Base-by-base conservation (phyloP, 2,113 vertebrate genomes). In the Oenanthe melanoleuca region DNA sequence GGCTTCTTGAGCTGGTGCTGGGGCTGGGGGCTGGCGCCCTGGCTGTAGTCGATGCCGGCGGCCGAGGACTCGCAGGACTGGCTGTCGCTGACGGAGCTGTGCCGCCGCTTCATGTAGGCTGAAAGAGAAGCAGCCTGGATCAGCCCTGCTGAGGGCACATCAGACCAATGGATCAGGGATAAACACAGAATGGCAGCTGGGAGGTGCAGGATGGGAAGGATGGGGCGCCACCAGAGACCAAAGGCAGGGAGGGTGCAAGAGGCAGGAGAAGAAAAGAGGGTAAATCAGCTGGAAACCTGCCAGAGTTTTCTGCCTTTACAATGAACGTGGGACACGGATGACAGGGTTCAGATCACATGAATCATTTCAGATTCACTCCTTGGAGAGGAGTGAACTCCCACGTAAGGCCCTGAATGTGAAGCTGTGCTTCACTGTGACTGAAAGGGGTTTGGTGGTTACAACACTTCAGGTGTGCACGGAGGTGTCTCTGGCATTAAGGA, bases 101-200 rank as follows among this genome's bases (percentile, higher is more conserved):
- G 98, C 77, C 99, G 98, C 92, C 99, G 98, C 57, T 99, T 99
- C 99, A 99, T 99, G 98, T 99, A 99, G 81, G 99, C 99, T 99
- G 97, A 0, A 96, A 97, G 80, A 52, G 69, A 97, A 79, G 93
- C 2, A 24, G 75, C 12, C 0, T 0, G 8, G 18, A 34, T 96
- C 80, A 95, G 71, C 28, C 44, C 21, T 20, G 69, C 61, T 59
- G 75, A 55, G 50, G 24, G 11, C 61, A 37, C 29, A 44, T 5
- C 23, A 72, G 26, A 72, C 69, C 88, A 19, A 45, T 26, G 80
- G 44, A 12, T 5, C 55, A 1, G 67, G 52, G 59, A 49, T 20
- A 14, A 70, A 56, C 0, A 37, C 0, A 0, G 38, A 8, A 6
- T 0, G 37, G 63, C 55, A 18, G 42, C 25, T 13, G 70, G 60